Evolutionary conservation across 2,113 vertebrate genomes (phyloP).

Genomic region (Sardina pilchardus): DNA sequence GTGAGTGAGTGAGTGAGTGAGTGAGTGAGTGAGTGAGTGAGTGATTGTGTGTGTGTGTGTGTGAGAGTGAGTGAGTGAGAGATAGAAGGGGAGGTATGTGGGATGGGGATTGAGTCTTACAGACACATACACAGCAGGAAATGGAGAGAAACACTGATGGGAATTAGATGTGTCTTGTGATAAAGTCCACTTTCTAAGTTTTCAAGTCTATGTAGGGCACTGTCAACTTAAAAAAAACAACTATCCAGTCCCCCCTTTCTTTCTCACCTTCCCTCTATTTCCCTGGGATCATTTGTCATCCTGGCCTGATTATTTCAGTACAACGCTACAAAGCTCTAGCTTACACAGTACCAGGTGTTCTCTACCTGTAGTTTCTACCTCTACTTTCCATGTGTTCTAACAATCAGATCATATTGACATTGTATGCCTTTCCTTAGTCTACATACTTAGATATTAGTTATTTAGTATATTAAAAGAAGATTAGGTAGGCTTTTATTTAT

Average conservation of each 20-base stretch:
- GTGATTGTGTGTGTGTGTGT: not conserved
- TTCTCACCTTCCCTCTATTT: conserved; percentile 49
- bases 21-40: too few relatives aligned
- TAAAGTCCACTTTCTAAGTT: conserved; percentile 44
- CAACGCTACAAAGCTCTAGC: conserved; percentile 44
- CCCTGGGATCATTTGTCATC: conserved; percentile 70
- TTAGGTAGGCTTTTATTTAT: too few relatives aligned
- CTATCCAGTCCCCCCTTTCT: conserved; percentile 32
- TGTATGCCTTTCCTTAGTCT: too few relatives aligned
- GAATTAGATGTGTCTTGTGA: conserved; percentile 45
- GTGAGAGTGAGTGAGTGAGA: not conserved
- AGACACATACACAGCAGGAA: not conserved
- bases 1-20: too few relatives aligned
- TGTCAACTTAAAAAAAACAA: conserved; percentile 28
- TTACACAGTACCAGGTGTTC: not conserved
- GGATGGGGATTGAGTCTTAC: not conserved
- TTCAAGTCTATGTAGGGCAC: conserved; percentile 67
- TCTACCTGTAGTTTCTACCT: not conserved
- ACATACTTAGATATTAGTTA: too few relatives aligned
- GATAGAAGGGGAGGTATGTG: not conserved
- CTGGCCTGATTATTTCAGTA: conserved; percentile 77
- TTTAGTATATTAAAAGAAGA: too few relatives aligned
- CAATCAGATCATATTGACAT: too few relatives aligned
- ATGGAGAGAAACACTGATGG: conserved; percentile 2
- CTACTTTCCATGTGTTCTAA: not conserved